Base-by-base conservation (phyloP, 2,797 vertebrate genomes). In the Ptychadena robeensis region DNA sequence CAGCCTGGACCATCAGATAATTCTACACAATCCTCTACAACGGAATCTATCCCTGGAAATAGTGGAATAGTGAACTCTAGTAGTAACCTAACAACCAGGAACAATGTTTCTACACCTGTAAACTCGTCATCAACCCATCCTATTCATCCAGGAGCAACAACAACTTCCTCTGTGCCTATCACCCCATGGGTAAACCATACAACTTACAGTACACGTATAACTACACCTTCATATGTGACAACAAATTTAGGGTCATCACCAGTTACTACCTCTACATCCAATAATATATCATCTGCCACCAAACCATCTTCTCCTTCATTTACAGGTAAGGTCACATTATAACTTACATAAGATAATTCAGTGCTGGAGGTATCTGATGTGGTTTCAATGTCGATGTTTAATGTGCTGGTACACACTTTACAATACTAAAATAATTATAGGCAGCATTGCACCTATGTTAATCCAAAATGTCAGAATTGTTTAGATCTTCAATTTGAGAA, bases 21-120 rank as follows among this genome's bases (percentile, higher is more conserved):
- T 28, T 77, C 74, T 31, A 66, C 73, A 22, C 15, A 31, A 31
- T 37, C 12, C 15, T 64, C 73, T 27, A 37, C 73, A n/a, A 64
- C 73, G n/a, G 73, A 59, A 35, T 28, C 73, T 9, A 10, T 75
- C 27, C 10, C 31, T 31, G 73, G 32, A 38, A 15, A 64, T 30
- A 25, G 28, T 9, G 12, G 11, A 65, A 11, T 28, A 48, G 27
- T 61, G 27, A 73, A 63, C 57, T 65, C 79, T 15, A 81, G 68
- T 35, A 27, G 63, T 25, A 31, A 38, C 1, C 73, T 64, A 44
- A 27, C 79, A 34, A 81, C 57, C 25, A 30, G n/a, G 12, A 44
- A 53, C 40, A 73, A 67, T 53, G 34, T 37, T 31, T 73, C 78
- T n/a, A 38, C 78, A 38, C 40, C 37, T 31, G 28, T 4, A 27